Conservation (phyloP, 2,797 vertebrate species). For the Sitta carolinensis region DNA sequence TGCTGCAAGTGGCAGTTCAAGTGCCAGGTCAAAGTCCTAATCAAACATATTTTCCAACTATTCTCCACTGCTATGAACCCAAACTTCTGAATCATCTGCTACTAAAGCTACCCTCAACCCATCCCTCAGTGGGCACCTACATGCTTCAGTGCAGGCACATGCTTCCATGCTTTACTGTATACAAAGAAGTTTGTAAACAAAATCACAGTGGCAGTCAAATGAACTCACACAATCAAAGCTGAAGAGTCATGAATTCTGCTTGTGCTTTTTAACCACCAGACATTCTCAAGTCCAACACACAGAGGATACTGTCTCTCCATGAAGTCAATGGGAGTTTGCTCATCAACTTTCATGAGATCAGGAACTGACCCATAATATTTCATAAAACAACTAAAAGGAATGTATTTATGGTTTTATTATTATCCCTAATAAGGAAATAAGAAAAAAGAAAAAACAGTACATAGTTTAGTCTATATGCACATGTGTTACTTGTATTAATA, state of each 20-base stretch:
- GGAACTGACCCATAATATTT: not conserved
- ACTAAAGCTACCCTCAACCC: not conserved
- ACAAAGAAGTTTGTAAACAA: not conserved
- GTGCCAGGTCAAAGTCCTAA: not conserved
- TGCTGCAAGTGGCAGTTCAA: not conserved
- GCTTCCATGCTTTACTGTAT: not conserved
- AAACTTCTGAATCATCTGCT: not conserved
- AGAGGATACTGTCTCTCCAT: not conserved
- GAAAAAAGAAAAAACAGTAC: slow-evolving; percentile 22
- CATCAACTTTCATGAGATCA: not conserved
- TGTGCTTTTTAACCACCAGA: not conserved
- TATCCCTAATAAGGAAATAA: slow-evolving; percentile 44
- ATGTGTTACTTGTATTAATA: slow-evolving; percentile 62
- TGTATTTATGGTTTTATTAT: slow-evolving; percentile 53
- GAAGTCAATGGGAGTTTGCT: not conserved
- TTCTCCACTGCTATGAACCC: not conserved
- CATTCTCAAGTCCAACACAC: not conserved
- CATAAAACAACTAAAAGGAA: slow-evolving; percentile 34
- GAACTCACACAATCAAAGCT: not conserved
- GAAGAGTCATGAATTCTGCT: not conserved
- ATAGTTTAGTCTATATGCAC: not conserved
- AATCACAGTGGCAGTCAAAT: not conserved
- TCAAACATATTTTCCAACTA: not conserved
- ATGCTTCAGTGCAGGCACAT: fast-evolving
- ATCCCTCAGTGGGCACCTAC: not conserved